phyloP scores from a whole-genome alignment of 1,140 invertebrate species.

The Chymomyza costata region DNA sequence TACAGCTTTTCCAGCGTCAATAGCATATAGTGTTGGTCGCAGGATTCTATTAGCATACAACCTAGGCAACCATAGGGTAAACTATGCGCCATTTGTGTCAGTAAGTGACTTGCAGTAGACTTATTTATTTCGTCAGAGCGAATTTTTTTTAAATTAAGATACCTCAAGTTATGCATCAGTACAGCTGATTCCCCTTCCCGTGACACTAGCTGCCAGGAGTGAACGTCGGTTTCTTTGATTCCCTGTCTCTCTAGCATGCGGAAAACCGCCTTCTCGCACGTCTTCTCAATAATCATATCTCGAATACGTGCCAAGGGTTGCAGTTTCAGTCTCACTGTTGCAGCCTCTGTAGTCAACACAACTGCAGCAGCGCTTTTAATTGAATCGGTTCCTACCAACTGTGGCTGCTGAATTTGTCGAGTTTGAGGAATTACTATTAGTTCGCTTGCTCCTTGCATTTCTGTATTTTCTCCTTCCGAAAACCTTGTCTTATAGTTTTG shows the following conservation, averaged over 20 bases:
- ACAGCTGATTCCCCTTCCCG: slow-evolving; percentile 81
- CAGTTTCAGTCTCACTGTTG: slow-evolving; percentile 84
- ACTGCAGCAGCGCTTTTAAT: slow-evolving; percentile 94
- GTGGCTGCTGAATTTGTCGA: neutral
- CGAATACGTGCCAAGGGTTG: slow-evolving; percentile 93
- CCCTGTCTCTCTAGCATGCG: slow-evolving; percentile 2
- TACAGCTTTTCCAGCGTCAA: slow-evolving; percentile 51
- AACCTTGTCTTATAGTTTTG: too few species aligned
- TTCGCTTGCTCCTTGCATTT: too few species aligned
- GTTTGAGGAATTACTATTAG: slow-evolving; percentile 13
- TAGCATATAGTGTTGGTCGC: slow-evolving; percentile 21
- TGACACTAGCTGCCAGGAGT: slow-evolving; percentile 35
- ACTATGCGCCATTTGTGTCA: slow-evolving; percentile 92
- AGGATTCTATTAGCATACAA: slow-evolving; percentile 78
- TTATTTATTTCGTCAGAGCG: slow-evolving; percentile 95
- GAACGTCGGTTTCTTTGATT: slow-evolving; percentile 13
- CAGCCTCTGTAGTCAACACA: slow-evolving; percentile 86
- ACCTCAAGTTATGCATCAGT: slow-evolving; percentile 96
- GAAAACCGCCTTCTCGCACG: slow-evolving; percentile 82
- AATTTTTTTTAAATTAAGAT: slow-evolving; percentile 94
- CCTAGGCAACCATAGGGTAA: slow-evolving; percentile 93
- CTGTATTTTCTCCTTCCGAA: too few species aligned
- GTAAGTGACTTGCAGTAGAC: slow-evolving; percentile 96
- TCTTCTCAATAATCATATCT: slow-evolving; percentile 90
- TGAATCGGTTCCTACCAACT: neutral